phyloP scores from a whole-genome alignment of 2,113 vertebrate species.

The Xerus inauris region DNA sequence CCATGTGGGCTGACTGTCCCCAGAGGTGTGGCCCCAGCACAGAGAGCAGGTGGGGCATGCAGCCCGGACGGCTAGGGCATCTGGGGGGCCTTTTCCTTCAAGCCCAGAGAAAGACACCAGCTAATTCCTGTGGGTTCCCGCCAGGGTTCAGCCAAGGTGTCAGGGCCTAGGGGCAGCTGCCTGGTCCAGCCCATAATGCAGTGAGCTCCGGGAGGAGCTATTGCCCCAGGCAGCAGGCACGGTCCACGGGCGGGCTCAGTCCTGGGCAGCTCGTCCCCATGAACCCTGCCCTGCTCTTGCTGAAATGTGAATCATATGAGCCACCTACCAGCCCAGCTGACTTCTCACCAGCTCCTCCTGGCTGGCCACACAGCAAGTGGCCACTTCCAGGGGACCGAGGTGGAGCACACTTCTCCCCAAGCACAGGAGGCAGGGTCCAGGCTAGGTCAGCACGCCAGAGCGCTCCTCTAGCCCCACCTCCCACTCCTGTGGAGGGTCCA shows the following conservation, averaged over 20 bases:
- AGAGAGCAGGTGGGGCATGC: background rate
- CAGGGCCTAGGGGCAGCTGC: background rate
- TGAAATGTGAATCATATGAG: too few species aligned
- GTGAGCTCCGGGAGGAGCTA: background rate
- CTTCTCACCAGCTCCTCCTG: background rate
- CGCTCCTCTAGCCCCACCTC: background rate
- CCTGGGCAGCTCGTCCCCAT: background rate
- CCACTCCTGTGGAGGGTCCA: accelerated
- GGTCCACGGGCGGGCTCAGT: background rate
- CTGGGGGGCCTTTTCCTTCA: background rate
- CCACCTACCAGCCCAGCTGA: background rate
- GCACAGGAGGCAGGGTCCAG: background rate
- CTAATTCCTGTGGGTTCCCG: background rate
- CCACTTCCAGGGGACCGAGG: background rate
- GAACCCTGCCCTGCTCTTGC: background rate
- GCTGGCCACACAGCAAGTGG: background rate
- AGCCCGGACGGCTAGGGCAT: too few species aligned
- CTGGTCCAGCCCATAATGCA: background rate
- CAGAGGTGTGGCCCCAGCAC: background rate
- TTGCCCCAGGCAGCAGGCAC: background rate
- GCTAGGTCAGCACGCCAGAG: background rate
- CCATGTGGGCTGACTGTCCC: background rate
- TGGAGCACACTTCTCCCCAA: background rate
- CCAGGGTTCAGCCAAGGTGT: background rate
- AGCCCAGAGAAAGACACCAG: background rate